phyloP scores from a whole-genome alignment of 2,797 vertebrate genomes.

The Sebastes hubbsi region DNA sequence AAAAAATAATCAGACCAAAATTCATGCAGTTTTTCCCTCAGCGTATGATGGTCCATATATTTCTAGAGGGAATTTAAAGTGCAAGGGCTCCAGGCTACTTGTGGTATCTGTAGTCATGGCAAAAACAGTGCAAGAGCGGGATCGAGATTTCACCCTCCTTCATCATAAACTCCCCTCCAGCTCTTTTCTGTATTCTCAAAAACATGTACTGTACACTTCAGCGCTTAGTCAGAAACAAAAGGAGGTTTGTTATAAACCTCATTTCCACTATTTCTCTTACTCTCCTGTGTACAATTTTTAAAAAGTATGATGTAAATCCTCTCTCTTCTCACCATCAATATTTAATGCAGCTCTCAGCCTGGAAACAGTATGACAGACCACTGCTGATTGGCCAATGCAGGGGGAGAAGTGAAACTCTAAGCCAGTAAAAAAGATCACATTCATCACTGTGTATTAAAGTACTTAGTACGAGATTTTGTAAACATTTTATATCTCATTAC shows the following conservation, averaged over 20 bases:
- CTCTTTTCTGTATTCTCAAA: not conserved
- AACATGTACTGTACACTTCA: not conserved
- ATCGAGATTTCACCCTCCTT: not conserved
- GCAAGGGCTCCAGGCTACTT: not conserved
- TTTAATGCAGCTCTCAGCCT: constrained; percentile 69
- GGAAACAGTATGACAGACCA: constrained; percentile 64
- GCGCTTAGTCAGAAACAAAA: not conserved
- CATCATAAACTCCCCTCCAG: not conserved
- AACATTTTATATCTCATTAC: constrained; percentile 11
- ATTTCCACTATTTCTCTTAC: constrained; percentile 18
- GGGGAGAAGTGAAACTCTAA: constrained; percentile 41
- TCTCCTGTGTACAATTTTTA: not conserved
- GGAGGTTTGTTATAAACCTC: not conserved
- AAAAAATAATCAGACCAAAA: not conserved
- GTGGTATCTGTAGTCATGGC: not conserved
- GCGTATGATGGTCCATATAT: not conserved
- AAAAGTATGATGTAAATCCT: constrained; percentile 47
- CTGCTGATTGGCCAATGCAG: constrained; percentile 64
- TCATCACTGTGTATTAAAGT: not conserved
- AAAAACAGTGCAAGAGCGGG: not conserved
- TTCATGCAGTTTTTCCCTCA: not conserved
- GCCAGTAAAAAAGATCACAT: constrained; percentile 49
- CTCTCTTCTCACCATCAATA: constrained; percentile 65
- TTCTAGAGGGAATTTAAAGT: not conserved
- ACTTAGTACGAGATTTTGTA: not conserved